Percentiles rank a stretch among this genome's conserved stretches.
Conservation (phyloP, 2,888 invertebrate genomes). For the Euspilapteryx auroguttella region DNA sequence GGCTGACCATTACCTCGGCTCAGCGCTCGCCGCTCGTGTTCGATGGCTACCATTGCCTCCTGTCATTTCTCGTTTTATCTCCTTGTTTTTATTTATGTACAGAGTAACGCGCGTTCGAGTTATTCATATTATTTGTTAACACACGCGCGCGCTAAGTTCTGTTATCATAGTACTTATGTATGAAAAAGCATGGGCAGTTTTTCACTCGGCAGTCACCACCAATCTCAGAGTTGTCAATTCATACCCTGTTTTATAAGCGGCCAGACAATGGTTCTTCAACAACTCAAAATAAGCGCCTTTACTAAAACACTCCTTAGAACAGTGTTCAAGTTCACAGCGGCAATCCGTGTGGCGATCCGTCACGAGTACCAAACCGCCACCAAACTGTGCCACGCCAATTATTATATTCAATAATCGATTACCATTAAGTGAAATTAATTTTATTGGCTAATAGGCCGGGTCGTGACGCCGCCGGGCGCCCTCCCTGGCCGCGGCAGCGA, state of each 20-base stretch:
- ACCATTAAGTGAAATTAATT: conserved; percentile 58
- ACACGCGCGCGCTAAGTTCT: conserved; percentile 4
- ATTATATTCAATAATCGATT: conserved; percentile 52
- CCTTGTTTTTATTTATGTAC: conserved; percentile 33
- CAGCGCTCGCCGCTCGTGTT: conserved; percentile 11
- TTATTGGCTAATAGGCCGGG: conserved; percentile 46
- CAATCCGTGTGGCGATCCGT: conserved; percentile 25
- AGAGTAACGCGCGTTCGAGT: conserved; percentile 25
- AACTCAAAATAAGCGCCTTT: no score
- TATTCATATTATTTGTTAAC: conserved; percentile 17
- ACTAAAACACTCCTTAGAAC: no score
- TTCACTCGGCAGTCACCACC: no score
- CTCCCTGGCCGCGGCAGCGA: no score
- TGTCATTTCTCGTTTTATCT: conserved; percentile 36
- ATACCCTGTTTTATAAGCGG: no score
- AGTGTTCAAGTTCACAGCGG: no score
- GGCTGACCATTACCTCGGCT: conserved; percentile 35
- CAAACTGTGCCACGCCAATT: conserved; percentile 24
- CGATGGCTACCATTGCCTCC: conserved; percentile 34
- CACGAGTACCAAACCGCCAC: conserved; percentile 38
- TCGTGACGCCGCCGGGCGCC: conserved; percentile 50
- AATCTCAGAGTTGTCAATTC: no score
- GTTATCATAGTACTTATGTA: conserved; percentile 3
- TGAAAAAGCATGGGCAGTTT: neutral
- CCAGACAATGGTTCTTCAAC: no score